Evolutionary conservation across 1,140 invertebrate genomes (phyloP).

Genomic region (Cotesia vestalis): DNA sequence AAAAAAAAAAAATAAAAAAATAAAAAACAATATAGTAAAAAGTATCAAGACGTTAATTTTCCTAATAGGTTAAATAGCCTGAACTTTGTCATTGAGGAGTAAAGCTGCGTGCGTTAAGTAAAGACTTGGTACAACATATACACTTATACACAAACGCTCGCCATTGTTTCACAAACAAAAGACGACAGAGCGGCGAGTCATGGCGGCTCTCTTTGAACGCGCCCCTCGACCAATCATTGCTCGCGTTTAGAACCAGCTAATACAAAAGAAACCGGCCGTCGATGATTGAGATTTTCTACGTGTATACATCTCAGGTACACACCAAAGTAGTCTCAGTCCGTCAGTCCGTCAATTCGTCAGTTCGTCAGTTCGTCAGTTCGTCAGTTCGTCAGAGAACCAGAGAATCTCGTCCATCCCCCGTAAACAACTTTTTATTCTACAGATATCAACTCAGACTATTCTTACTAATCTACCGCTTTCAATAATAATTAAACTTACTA

Average conservation of each 20-base stretch:
- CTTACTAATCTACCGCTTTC: neutral
- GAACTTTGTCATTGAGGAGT: constrained; percentile 35
- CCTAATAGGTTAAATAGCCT: constrained; percentile 56
- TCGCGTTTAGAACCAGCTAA: constrained; percentile 53
- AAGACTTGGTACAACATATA: constrained; percentile 36
- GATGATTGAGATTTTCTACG: constrained; percentile 58
- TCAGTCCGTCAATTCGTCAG: too few species aligned
- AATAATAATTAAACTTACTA: neutral
- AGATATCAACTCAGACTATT: constrained; percentile 1
- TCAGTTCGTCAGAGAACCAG: too few species aligned
- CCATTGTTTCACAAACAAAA: constrained; percentile 61
- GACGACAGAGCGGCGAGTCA: constrained; percentile 58
- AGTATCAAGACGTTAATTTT: constrained; percentile 49
- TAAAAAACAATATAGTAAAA: constrained; percentile 26
- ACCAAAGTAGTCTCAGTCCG: neutral
- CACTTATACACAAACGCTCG: constrained; percentile 39
- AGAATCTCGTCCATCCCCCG: too few species aligned
- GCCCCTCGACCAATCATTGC: constrained; percentile 60
- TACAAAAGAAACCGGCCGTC: constrained; percentile 55
- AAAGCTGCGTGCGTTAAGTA: constrained; percentile 47
- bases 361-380: too few species aligned
- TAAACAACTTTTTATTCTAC: too few species aligned
- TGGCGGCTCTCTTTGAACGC: constrained; percentile 64
- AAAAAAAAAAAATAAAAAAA: neutral
- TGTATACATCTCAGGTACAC: neutral